Base-by-base conservation (phyloP, 2,797 vertebrate genomes). In the Cercopithecus petaurista region DNA sequence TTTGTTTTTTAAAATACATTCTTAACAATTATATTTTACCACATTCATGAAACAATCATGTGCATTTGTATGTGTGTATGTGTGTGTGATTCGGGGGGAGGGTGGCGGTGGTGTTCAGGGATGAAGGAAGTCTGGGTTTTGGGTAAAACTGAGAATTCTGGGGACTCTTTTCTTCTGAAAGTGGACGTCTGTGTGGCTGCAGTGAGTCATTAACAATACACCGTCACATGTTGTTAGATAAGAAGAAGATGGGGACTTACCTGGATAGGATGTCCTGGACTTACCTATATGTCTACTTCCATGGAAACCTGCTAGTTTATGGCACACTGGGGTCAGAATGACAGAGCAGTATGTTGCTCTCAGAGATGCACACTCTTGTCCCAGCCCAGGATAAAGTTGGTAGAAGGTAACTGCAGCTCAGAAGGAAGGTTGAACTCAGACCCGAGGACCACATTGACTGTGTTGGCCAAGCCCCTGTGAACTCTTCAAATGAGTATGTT, bases 131-230 rank as follows among this genome's bases (percentile, higher is more conserved):
- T 88, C 15, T 93, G 72, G 64, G 14, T 85, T 93, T 81, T 13
- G 26, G 33, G 28, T 94, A 43, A 81, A 95, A 97, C 48, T 82
- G 95, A 93, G 92, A 97, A 90, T 73, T 17, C 80, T 88, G 21
- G 61, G 33, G 39, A 86, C 22, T 79, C 39, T 84, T 93, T 76
- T 46, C 82, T 90, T 95, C 55, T 97, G 83, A 84, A 98, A 93
- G 89, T 90, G 17, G 52, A 92, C 73, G 17, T 95, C 43, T 77
- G 3, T 50, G 61, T 90, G 75, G n/a, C 55, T 80, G 24, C 70
- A 92, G 41, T 96, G 95, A 96, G 80, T 93, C 91, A 94, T 76
- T 80, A 21, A 19, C 83, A 85, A 6, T 52, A 24, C 11, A 30
- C 64, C 80, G 48, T 93, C 88, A 93, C 50, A 41, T 84, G 86